Percentiles rank a stretch among this genome's conserved stretches.
Conservation (phyloP, 2,797 vertebrate genomes). For the Caiman crocodilus region DNA sequence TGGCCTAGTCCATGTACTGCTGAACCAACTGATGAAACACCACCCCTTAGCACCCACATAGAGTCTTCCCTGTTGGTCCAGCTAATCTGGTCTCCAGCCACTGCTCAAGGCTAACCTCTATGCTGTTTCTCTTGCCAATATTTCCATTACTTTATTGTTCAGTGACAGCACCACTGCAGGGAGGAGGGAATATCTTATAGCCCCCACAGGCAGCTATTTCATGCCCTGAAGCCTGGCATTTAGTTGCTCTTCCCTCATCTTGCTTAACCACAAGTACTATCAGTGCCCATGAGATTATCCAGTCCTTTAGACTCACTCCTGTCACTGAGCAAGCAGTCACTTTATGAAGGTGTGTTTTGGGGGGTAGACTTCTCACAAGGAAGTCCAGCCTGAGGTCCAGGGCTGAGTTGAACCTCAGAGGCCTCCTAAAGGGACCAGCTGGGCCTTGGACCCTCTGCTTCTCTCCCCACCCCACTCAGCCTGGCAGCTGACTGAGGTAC, state of each 20-base stretch:
- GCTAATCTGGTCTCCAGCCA: not conserved
- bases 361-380: not conserved
- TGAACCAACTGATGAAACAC: not conserved
- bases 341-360: too few species aligned
- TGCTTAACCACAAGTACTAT: not conserved
- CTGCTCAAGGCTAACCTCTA: too few species aligned
- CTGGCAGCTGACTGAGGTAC: not conserved
- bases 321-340: not conserved
- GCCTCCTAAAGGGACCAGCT: not conserved
- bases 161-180: too few species aligned
- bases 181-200: too few species aligned
- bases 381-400: not conserved
- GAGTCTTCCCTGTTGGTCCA: not conserved
- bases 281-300: not conserved
- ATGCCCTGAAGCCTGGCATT: too few species aligned
- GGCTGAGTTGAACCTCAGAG: not conserved
- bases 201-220: too few species aligned
- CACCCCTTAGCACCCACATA: not conserved
- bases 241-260: not conserved
- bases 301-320: not conserved
- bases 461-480: too few species aligned
- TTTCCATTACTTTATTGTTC: not conserved
- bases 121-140: not conserved
- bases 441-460: not conserved
- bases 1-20: not conserved